Base-by-base conservation (phyloP, 2,113 vertebrate genomes). In the Pionites leucogaster region DNA sequence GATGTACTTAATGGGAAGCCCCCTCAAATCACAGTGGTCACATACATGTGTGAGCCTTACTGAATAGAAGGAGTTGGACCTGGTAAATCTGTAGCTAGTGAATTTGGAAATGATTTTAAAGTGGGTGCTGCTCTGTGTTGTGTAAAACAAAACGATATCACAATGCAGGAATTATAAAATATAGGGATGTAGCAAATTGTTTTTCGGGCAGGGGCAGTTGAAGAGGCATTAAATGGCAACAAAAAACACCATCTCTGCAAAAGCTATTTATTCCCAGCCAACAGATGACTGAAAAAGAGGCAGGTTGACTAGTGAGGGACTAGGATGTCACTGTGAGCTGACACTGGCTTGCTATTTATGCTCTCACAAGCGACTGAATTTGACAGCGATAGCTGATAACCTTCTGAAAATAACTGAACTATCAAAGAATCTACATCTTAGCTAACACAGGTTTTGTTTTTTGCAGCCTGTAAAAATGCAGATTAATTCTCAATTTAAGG, bases 71-170 rank as follows among this genome's bases (percentile, higher is more conserved):
- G 19, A 87, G 92, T 47, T 96, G 92, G 64, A 96, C 90, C 94
- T 95, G 86, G 94, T 95, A 93, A 98, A 94, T 93, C 91, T 94
- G 91, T 65, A 70, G 44, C 39, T 69, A 17, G 27, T 49, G 59
- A 89, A 76, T 81, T 49, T 74, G 78, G 77, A 79, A 81, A 57
- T 50, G 50, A 76, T 46, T 49, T 68, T 60, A 88, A 92, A 92
- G 14, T 3, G 22, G 37, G 78, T n/a, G 28, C 16, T 88, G 64
- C 31, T 57, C 25, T 62, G 55, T 22, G n/a, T 12, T 0, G 12
- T 72, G 37, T 64, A 62, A 82, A 92, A 53, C 17, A 39, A 78
- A 94, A 52, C 24, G 24, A 79, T 50, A 82, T 81, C 53, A 67
- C 44, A 37, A 7, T 25, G 70, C 1, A 13, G 33, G 25, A 86